phyloP scores from a whole-genome alignment of 23 tunicate genomes.

The Oikopleura dioica region DNA sequence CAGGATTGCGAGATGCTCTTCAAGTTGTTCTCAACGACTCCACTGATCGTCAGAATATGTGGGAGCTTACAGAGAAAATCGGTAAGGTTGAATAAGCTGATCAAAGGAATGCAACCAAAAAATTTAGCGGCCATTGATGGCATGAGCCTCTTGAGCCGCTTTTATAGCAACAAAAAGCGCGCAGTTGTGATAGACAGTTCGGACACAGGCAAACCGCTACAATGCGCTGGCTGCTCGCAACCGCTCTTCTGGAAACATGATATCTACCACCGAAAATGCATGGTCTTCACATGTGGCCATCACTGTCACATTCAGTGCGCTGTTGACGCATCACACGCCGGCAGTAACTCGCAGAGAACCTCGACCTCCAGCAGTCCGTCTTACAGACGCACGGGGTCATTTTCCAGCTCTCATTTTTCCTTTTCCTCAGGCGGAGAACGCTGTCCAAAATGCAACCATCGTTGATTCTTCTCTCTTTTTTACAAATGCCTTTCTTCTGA shows the following conservation, averaged over 20 bases:
- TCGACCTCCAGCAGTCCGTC: too few species aligned
- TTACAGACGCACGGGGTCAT: too few species aligned
- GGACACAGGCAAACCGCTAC: neutral
- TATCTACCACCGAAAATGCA: neutral
- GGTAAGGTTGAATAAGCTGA: too few species aligned
- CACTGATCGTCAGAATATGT: neutral
- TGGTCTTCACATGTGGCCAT: neutral
- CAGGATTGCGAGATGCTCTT: constrained; percentile 62
- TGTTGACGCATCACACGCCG: too few species aligned
- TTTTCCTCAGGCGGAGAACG: too few species aligned
- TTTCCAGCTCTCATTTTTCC: too few species aligned
- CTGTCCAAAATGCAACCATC: too few species aligned
- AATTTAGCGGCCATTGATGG: neutral
- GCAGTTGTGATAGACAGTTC: neutral
- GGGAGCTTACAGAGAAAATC: neutral
- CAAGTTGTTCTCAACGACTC: neutral
- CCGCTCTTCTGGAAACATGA: neutral
- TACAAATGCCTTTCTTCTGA: too few species aligned
- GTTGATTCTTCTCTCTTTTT: too few species aligned
- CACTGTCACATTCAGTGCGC: too few species aligned
- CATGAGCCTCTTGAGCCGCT: neutral
- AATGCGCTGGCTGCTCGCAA: neutral
- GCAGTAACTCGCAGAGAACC: too few species aligned
- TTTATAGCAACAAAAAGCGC: neutral
- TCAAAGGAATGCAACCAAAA: too few species aligned